phyloP scores from a whole-genome alignment of 2,888 invertebrate genomes.

The Schizaphis graminum region DNA sequence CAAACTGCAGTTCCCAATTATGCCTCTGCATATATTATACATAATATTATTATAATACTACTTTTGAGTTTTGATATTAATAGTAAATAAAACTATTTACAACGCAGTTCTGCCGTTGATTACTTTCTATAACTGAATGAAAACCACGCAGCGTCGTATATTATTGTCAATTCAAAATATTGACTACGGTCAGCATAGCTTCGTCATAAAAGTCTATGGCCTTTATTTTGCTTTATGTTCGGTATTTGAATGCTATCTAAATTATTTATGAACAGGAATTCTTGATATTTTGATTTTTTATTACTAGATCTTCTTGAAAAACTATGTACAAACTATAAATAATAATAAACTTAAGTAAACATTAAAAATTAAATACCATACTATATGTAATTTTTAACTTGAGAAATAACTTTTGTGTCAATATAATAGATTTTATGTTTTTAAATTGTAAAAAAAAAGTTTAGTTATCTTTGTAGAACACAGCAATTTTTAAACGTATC shows the following conservation, averaged over 20 bases:
- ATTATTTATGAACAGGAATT: too few relatives aligned
- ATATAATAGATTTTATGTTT: background rate
- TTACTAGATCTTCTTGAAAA: background rate
- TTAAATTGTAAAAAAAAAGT: background rate
- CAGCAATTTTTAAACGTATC: background rate
- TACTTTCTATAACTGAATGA: conserved; percentile 37
- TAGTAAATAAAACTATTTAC: conserved; percentile 14
- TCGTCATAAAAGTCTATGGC: background rate
- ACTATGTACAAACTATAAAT: background rate
- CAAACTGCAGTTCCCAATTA: background rate
- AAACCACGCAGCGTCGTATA: background rate
- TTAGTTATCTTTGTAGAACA: background rate
- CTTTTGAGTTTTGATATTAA: background rate
- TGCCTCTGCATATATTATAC: background rate
- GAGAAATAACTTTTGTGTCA: background rate
- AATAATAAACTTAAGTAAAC: too few relatives aligned
- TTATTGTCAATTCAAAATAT: background rate
- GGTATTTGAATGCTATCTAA: too few relatives aligned
- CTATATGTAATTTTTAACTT: background rate
- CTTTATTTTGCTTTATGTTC: too few relatives aligned
- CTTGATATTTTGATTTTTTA: background rate
- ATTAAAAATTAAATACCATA: background rate
- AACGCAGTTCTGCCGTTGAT: background rate
- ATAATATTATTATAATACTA: background rate
- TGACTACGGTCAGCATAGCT: background rate